Conservation (phyloP, 2,113 vertebrate genomes). For the Guaruba guarouba region DNA sequence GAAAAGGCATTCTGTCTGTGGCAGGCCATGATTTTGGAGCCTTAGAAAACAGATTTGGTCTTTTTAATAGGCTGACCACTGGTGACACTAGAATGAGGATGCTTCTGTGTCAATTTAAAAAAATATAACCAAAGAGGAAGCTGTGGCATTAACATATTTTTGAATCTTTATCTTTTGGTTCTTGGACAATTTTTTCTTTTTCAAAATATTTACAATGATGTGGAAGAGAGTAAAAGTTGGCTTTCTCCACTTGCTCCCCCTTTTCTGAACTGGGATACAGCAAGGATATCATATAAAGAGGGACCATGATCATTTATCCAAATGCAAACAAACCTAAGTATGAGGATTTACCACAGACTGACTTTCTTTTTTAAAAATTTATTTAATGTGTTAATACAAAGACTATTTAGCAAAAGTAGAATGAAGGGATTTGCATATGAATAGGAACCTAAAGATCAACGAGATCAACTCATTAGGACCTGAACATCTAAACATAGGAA, state of each 20-base stretch:
- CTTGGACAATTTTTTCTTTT: neutral
- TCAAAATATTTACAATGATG: neutral
- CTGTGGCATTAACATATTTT: neutral
- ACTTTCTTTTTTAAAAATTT: constrained; percentile 53
- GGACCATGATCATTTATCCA: constrained; percentile 49
- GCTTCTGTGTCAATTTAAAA: neutral
- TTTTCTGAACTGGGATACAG: neutral
- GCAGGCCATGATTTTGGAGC: neutral
- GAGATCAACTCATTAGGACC: constrained; percentile 61
- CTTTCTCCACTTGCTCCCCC: neutral
- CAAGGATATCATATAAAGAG: constrained; percentile 48
- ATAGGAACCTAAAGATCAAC: constrained; percentile 66
- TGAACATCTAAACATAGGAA: constrained; percentile 65
- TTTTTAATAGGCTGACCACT: neutral
- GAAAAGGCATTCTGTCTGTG: neutral
- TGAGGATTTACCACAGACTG: constrained; percentile 56
- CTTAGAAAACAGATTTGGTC: neutral
- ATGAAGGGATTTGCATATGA: constrained; percentile 67
- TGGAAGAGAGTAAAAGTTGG: neutral
- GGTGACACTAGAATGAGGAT: neutral
- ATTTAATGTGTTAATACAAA: constrained; percentile 69
- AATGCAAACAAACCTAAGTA: constrained; percentile 64
- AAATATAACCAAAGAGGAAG: neutral
- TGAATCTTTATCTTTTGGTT: neutral
- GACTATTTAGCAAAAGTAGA: constrained; percentile 66